Conservation (phyloP, 2,113 vertebrate genomes). For the Alligator sinensis region DNA sequence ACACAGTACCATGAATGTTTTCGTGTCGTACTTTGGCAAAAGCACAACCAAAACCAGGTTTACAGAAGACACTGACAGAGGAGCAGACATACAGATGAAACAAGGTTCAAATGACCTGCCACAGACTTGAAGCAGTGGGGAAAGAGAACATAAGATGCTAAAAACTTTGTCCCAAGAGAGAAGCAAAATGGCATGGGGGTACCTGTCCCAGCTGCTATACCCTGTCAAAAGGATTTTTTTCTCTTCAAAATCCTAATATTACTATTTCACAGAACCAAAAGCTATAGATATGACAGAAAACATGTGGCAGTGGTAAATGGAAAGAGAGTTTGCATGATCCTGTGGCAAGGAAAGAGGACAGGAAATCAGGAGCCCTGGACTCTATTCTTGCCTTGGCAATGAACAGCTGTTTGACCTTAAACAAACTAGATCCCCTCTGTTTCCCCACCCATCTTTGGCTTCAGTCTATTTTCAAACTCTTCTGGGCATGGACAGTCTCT, state of each 20-base stretch:
- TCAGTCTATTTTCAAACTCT: rapidly evolving
- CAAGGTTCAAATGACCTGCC: not conserved
- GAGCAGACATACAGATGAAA: not conserved
- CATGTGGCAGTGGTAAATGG: not conserved
- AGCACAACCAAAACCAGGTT: not conserved
- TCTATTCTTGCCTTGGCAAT: rapidly evolving
- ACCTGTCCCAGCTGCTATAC: not conserved
- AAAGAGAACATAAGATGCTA: not conserved
- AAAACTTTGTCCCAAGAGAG: not conserved
- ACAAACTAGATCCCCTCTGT: not conserved
- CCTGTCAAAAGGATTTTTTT: not conserved
- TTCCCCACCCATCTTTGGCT: not conserved
- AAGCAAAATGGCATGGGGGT: not conserved
- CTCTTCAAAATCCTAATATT: not conserved
- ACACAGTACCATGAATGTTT: not conserved
- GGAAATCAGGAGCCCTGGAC: rapidly evolving
- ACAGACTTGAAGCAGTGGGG: not conserved
- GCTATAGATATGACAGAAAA: not conserved
- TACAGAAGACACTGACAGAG: not conserved
- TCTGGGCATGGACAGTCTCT: not conserved
- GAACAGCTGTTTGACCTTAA: rapidly evolving
- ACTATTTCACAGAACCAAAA: not conserved
- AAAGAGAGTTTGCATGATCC: not conserved
- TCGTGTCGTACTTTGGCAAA: not conserved
- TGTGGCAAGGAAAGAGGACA: rapidly evolving